Conservation (phyloP, 2,888 invertebrate species). For the Athrips mouffetella region DNA sequence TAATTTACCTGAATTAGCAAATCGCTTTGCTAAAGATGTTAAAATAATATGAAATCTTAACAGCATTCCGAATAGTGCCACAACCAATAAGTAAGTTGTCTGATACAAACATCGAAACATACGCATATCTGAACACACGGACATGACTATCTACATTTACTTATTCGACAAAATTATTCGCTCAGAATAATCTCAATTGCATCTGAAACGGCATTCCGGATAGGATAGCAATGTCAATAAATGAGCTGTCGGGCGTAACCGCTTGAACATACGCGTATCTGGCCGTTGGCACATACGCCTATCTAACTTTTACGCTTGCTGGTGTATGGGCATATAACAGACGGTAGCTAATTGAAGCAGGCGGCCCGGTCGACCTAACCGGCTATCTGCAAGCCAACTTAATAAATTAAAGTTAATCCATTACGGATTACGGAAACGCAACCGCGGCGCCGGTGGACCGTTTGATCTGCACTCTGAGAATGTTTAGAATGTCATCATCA, state of each 20-base stretch:
- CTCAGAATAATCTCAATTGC: constrained; percentile 10
- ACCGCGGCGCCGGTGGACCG: constrained; percentile 26
- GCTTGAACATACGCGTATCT: constrained; percentile 4
- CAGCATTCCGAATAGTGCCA: constrained; percentile 3
- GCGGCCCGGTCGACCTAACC: constrained; percentile 19
- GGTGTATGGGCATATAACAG: constrained; percentile 18
- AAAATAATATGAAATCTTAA: background rate
- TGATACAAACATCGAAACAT: background rate
- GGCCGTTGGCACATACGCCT: constrained; percentile 16
- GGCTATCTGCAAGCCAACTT: constrained; percentile 29
- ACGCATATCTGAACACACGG: background rate
- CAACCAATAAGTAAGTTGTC: constrained; percentile 7
- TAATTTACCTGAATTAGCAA: too few relatives aligned
- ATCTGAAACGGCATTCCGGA: background rate
- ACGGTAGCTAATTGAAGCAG: constrained; percentile 35
- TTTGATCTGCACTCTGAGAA: constrained; percentile 24
- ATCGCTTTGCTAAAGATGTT: background rate
- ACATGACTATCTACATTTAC: background rate
- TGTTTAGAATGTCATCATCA: constrained; percentile 15
- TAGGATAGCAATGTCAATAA: constrained; percentile 6
- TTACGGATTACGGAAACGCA: constrained; percentile 28
- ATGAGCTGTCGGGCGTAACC: constrained; percentile 2
- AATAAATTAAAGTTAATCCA: constrained; percentile 38
- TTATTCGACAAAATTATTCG: background rate
- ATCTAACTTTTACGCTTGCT: background rate